A percentile compares a stretch with the other conserved stretches of the same genome.
Conservation (phyloP, 2,888 invertebrate species). For the Reticulitermes lucifugus region DNA sequence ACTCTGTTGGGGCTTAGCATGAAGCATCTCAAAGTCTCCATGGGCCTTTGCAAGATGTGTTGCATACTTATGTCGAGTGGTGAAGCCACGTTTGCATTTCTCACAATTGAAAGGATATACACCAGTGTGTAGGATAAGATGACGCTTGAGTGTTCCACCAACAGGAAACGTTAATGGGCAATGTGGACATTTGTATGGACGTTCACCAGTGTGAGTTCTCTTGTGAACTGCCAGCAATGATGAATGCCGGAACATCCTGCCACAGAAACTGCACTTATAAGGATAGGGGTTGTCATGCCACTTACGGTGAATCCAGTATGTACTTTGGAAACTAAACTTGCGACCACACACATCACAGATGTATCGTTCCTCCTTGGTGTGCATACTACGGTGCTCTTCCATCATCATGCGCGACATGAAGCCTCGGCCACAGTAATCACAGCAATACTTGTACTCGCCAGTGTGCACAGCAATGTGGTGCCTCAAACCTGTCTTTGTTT, state of each 20-base stretch:
- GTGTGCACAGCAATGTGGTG: conserved; percentile 55
- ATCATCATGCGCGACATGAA: conserved; percentile 55
- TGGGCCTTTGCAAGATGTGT: conserved; percentile 54
- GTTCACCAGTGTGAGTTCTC: conserved; percentile 65
- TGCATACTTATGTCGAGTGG: conserved; percentile 53
- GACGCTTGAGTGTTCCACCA: conserved; percentile 63
- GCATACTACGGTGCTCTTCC: conserved; percentile 54
- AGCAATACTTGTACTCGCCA: conserved; percentile 55
- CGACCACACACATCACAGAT: conserved; percentile 55
- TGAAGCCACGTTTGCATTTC: conserved; percentile 54
- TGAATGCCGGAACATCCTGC: conserved; percentile 54
- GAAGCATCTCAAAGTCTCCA: conserved; percentile 49
- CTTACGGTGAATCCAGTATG: conserved; percentile 55
- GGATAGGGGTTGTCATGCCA: conserved; percentile 56
- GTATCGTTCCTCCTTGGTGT: conserved; percentile 55
- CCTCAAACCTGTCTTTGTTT: conserved; percentile 54
- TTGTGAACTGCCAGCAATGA: conserved; percentile 59
- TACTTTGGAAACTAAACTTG: conserved; percentile 55
- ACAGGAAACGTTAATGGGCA: conserved; percentile 64
- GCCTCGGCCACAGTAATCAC: conserved; percentile 54
- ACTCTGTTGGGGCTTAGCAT: conserved; percentile 47
- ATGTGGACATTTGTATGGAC: conserved; percentile 64
- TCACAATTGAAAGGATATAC: conserved; percentile 54
- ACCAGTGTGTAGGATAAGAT: conserved; percentile 59
- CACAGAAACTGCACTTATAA: conserved; percentile 55